Evolutionary conservation across 2,888 invertebrate genomes (phyloP), one percentile per base, ranked within the genome.

Genomic region (Agriotes lineatus): DNA sequence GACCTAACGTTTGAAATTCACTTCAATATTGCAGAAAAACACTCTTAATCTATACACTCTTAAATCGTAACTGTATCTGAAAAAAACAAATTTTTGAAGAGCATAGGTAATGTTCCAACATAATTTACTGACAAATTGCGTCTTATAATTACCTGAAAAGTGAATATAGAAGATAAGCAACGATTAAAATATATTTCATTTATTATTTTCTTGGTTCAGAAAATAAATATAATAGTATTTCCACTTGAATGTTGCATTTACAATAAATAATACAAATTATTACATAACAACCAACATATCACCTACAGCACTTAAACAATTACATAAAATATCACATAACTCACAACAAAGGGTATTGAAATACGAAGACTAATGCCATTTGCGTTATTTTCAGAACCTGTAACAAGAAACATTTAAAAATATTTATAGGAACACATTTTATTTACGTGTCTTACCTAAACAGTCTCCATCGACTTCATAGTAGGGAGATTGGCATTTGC

Each of bases 391-490:
- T 16, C 12, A n/a, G 35, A 45, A 44, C 42, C 25, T 44, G 39
- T 7, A 62, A 33, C 9, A n/a, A n/a, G n/a, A n/a, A n/a, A n/a
- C n/a, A 20, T 5, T 45, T 16, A 42, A 1, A 39, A 42, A 1
- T 7, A 42, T 16, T 16, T 1, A 14, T 16, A 7, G 9, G 16
- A 42, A 14, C 12, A 14, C 5, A 6, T 39, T 12, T 12, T n/a
- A 35, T n/a, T n/a, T n/a, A n/a, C n/a, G n/a, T n/a, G n/a, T 9
- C 42, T 42, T 1, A 39, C 25, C 25, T 39, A 75, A 67, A 65
- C 80, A 80, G 65, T 74, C 74, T 20, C 77, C 77, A 20, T 75
- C 25, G 9, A 70, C 62, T 67, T 79, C 77, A 22, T 50, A 44
- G 61, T 74, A 79, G 22, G 69, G 57, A 1, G 69, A 56, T 58